Evolutionary conservation across 2,888 invertebrate genomes (phyloP), one percentile per base, ranked within the genome.

Genomic region (Caenorhabditis sp.): DNA sequence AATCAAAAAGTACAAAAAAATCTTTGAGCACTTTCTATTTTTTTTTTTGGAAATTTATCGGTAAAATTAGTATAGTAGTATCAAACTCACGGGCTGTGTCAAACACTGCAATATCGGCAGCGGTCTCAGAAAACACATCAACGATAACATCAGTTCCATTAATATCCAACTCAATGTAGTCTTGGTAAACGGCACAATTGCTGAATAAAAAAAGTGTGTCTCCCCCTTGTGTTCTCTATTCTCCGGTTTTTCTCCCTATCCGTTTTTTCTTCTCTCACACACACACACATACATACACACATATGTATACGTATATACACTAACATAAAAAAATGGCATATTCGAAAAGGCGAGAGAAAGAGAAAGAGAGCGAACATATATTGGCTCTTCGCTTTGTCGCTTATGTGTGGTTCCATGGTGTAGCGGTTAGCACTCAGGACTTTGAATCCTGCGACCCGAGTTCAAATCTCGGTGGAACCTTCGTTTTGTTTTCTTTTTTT

Each of bases 391-490:
- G 43, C 43, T 17, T 7, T 14, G 14, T 14, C 17, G 3, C 43
- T 43, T 43, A 10, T 14, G 43, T 43, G 14, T 17, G 70, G 75
- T 75, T 75, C 70, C 70, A 75, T 80, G 78, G 78, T 80, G 80
- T 78, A 80, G 76, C 75, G 78, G 76, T 80, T 80, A 80, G 78
- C 80, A 80, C 80, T 77, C 75, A 76, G 75, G 80, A 75, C 77
- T 78, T 69, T 78, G 77, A 77, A 78, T 78, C 78, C 77, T 76
- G 78, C 75, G 77, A 78, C 74, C 67, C 72, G 77, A 78, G 80
- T 78, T 80, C 78, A 68, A 78, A 78, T 80, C 80, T 80, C 80
- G 81, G 76, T 76, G 81, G 77, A 72, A 81, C 81, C 79, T 81
- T 20, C 54, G 12, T 8, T 23, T 26, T 56, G 4, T 56, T 52